Evolutionary conservation across 2,888 invertebrate species (phyloP), one percentile per base, ranked within the genome.

Genomic region (Hylaea fasciaria): DNA sequence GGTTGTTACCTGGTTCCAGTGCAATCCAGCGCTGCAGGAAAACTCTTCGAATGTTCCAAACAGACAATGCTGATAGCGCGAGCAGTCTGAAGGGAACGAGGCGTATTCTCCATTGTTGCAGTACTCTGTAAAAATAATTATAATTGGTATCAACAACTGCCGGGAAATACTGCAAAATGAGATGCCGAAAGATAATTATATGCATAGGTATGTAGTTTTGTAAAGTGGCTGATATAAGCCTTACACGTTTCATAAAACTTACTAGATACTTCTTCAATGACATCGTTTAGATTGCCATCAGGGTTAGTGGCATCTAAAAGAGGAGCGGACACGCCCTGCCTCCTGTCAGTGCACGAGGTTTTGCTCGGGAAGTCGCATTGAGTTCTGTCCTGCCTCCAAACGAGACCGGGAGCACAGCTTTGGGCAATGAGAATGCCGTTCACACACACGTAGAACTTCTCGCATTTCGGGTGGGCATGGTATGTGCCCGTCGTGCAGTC

Each of bases 341-440:
- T 74, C 10, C 82, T 77, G 67, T 90, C 90, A 22, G 80, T 77
- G 72, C 96, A 96, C 16, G 94, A 94, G 0, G 94, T 94, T 61
- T 94, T 92, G 40, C 91, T 89, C 0, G 95, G 95, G 95, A 96
- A 96, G 83, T 97, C 96, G 76, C 97, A 97, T 73, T 95, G 95
- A 12, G 93, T 92, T 5, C 89, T 87, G 7, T 94, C 91, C 8
- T 93, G 90, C 70, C 95, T 94, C 95, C 96, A 97, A 62, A 95
- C 94, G 0, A 97, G 91, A 0, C 96, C 95, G 0, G 96, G 95
- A 0, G 96, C 96, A 76, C 97, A 97, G 56, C 93, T 93, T 73
- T 95, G 96, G 0, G 94, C 85, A 2, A 96, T 92, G 51, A 96
- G 85, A n/a, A 93, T 85, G 0, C 94, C 95, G 81, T 96, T 96